Base-by-base conservation (phyloP, 2,113 vertebrate genomes). In the Hystrix brachyura region DNA sequence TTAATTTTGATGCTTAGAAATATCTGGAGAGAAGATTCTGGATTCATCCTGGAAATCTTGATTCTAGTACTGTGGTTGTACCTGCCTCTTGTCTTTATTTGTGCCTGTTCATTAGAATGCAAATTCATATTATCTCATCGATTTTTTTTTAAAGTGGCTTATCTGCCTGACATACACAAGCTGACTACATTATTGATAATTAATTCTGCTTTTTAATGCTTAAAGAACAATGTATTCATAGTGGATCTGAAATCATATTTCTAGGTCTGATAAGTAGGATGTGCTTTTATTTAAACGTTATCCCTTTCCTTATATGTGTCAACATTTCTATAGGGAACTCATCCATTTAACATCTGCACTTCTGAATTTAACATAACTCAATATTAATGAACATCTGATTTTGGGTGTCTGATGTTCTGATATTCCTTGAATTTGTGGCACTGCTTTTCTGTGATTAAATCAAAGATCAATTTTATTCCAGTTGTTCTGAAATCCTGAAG, bases 71-170 rank as follows among this genome's bases (percentile, higher is more conserved):
- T 78, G 51, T 53, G 55, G 48, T 71, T 85, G 57, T 71, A n/a
- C 53, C 48, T 86, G 76, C 57, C 3, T 55, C 19, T 67, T 51
- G 62, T 92, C 89, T 87, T 91, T 78, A 65, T 96, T 87, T 97
- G 91, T 90, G 93, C 34, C 94, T 83, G 59, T 87, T 87, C 90
- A 79, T 97, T 97, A 97, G 64, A 95, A 94, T 95, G 94, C 69
- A 94, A 88, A 97, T 92, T 96, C 93, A 91, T 92, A 92, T 85
- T 53, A 86, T 95, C 89, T 94, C 93, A 98, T 94, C 67, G 97
- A 97, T 96, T 96, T 98, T 96, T 96, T 98, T 97, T 43, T 48
- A 97, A 96, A 98, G 95, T 96, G 94, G 80, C 19, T 97, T 93
- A 93, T 96, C 90, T 88, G 78, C 92, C 81, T 98, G 96, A 90